Conservation (phyloP, 30 jellyfish, hydroid and myxozoan species). For the Aurelia aurita complex sp. Pacific region DNA sequence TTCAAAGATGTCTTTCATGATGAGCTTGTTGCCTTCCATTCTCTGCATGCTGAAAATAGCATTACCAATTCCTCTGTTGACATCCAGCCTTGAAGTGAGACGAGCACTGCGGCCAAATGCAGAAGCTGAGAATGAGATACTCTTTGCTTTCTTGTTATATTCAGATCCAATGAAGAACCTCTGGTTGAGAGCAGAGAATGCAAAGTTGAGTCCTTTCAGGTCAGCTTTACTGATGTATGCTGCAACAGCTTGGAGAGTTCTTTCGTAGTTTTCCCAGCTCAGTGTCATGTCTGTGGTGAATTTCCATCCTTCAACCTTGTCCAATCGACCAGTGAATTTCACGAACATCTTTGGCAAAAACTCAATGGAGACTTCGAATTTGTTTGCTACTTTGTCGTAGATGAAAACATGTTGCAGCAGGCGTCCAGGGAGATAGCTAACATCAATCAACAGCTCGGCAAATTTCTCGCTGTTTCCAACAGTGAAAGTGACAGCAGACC, state of each 20-base stretch:
- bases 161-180: constrained; percentile 59
- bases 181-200: constrained; percentile 51
- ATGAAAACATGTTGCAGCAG: constrained; percentile 56
- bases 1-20: constrained; percentile 34
- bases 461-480: constrained; percentile 45
- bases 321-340: constrained; percentile 62
- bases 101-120: constrained; percentile 50
- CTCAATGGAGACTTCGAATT: constrained; percentile 71
- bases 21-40: constrained; percentile 23
- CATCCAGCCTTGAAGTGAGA: constrained; percentile 1
- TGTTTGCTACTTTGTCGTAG: constrained; percentile 49
- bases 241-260: constrained; percentile 55
- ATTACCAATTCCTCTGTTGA: constrained; percentile 25
- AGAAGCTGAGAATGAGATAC: constrained; percentile 28
- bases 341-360: constrained; percentile 95
- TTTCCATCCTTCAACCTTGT: constrained; percentile 71
- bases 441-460: constrained; percentile 63
- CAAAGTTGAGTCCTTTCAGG: constrained; percentile 51
- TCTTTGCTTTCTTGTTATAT: constrained; percentile 50
- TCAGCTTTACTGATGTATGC: constrained; percentile 49
- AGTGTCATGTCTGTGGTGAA: constrained; percentile 69
- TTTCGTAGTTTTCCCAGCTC: constrained; percentile 76
- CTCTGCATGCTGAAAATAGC: constrained; percentile 35
- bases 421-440: constrained; percentile 85
- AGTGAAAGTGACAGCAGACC: constrained; percentile 65